Evolutionary conservation across 2,888 invertebrate genomes (phyloP).

Genomic region (Lottia scabra): DNA sequence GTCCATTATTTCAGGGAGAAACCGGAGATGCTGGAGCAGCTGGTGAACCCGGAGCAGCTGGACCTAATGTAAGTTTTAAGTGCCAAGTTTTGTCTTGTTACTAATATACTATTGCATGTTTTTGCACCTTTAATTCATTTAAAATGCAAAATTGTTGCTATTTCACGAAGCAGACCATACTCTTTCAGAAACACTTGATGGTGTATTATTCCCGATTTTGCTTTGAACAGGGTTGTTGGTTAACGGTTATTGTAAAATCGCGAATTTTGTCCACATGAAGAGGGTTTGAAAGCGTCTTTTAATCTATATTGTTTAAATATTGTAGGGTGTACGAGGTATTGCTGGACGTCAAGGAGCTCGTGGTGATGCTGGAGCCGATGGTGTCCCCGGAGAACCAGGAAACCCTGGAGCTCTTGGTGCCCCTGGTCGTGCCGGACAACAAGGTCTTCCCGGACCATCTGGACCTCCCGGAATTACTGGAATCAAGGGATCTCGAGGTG

Average conservation of each 20-base stretch:
- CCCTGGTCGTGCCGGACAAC: slow-evolving; percentile 51
- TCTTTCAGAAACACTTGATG: too few species aligned
- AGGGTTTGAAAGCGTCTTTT: too few species aligned
- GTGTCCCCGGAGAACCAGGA: slow-evolving; percentile 77
- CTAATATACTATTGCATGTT: too few species aligned
- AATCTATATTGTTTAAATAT: neutral
- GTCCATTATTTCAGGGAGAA: too few species aligned
- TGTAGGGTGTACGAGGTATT: slow-evolving; percentile 40
- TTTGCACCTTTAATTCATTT: too few species aligned
- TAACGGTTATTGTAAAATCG: too few species aligned
- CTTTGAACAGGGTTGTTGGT: too few species aligned
- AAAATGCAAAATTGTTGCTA: too few species aligned
- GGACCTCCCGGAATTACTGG: slow-evolving; percentile 52
- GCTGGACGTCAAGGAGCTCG: slow-evolving; percentile 73
- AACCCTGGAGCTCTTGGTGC: slow-evolving; percentile 72
- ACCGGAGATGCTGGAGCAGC: slow-evolving; percentile 44
- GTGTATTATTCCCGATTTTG: too few species aligned
- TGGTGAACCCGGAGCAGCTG: slow-evolving; percentile 48
- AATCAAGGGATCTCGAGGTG: slow-evolving; percentile 69
- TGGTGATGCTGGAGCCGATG: slow-evolving; percentile 69
- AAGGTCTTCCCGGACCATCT: slow-evolving; percentile 46
- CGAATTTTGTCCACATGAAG: too few species aligned
- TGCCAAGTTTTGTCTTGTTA: too few species aligned
- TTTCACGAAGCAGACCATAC: too few species aligned
- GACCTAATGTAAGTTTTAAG: slow-evolving; percentile 43